Conservation (phyloP, 2,797 vertebrate genomes). For the Melanotaenia pygmaea region DNA sequence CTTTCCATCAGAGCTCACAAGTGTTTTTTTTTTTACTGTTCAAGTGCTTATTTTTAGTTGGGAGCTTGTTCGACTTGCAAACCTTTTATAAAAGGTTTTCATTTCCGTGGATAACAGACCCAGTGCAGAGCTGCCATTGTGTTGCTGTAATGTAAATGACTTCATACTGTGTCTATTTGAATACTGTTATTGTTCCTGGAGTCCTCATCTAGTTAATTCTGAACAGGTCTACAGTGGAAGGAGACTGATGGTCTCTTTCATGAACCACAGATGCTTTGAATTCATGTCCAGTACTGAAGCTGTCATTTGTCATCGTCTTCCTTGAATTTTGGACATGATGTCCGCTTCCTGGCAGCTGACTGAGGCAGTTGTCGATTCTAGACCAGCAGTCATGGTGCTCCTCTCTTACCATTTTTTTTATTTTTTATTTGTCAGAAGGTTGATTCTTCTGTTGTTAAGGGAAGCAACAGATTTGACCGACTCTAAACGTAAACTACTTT, state of each 20-base stretch:
- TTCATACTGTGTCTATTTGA: neutral
- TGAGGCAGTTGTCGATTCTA: neutral
- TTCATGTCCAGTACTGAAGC: neutral
- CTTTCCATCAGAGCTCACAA: neutral
- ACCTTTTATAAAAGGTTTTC: neutral
- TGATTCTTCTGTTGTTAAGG: neutral
- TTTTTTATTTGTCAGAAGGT: neutral
- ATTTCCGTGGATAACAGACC: neutral
- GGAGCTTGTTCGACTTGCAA: neutral
- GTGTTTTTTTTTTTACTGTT: neutral
- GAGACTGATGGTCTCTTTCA: neutral
- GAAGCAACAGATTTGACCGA: constrained; percentile 7
- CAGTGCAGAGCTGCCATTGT: neutral
- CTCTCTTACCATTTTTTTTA: neutral
- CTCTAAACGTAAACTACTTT: constrained; percentile 1
- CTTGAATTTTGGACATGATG: neutral
- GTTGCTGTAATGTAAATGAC: neutral
- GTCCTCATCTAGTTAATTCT: neutral
- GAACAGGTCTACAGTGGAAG: neutral
- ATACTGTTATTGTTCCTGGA: neutral
- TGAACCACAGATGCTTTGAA: neutral
- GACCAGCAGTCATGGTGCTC: neutral
- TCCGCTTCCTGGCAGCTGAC: neutral
- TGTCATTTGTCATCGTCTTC: neutral
- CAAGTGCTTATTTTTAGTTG: neutral